Conservation (phyloP, 2,113 vertebrate species). For the Vombatus ursinus region DNA sequence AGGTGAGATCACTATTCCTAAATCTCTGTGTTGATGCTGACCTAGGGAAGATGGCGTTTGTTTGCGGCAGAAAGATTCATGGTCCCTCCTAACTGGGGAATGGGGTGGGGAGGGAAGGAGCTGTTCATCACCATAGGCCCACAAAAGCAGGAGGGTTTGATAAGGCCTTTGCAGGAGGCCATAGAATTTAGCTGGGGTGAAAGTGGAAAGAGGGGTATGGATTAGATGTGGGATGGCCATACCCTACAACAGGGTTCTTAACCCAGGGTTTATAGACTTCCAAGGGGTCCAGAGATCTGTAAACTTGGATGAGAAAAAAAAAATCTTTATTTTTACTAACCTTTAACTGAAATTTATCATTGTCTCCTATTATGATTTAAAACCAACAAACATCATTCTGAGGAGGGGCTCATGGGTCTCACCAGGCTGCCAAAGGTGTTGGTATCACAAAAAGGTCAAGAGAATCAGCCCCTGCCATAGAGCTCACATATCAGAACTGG, state of each 20-base stretch:
- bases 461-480: background rate
- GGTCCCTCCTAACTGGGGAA: background rate
- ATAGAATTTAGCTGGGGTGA: background rate
- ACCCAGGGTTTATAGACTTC: background rate
- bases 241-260: background rate
- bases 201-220: background rate
- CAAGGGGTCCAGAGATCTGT: background rate
- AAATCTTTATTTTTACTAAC: background rate
- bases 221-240: background rate
- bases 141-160: background rate
- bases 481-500: background rate
- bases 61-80: background rate
- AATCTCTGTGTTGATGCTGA: background rate
- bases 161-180: background rate
- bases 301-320: background rate
- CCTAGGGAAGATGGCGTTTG: background rate
- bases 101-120: background rate
- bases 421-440: background rate
- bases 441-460: background rate
- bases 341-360: background rate
- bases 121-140: background rate
- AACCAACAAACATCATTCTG: background rate
- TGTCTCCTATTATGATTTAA: background rate
- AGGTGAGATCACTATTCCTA: background rate
- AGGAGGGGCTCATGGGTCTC: background rate